Evolutionary conservation across 2,888 invertebrate genomes (phyloP), one percentile per base, ranked within the genome.

Genomic region (Apotomis betuletana): DNA sequence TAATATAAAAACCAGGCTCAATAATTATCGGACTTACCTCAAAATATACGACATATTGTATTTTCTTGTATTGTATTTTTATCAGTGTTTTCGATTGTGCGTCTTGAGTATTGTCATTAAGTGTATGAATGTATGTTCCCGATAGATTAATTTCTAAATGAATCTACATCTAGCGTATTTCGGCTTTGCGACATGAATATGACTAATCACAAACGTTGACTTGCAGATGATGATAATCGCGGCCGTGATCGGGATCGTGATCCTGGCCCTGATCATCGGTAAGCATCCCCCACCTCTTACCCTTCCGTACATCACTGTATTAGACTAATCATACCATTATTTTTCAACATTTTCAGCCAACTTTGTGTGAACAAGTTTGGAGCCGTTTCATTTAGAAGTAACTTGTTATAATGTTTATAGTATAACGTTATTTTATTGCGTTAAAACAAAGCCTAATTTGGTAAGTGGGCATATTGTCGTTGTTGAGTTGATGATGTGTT

Each of bases 201-300:
- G 3, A 27, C n/a, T 51, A 36, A 63, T 51, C 10, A 63, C 27
- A 3, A 0, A 36, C 70, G 57, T 76, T 72, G 70, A 75, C 76
- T 93, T 93, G 12, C 90, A 96, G 96, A 97, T 97, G 97, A 97
- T 97, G 97, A 97, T 97, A 82, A 97, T 97, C 80, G 96, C 97
- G 91, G 97, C 97, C 77, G 95, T 97, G 67, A 97, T 97, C 89
- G 97, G 96, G 76, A 95, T 96, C 83, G 95, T 97, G 82, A 95
- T 97, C 87, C 92, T 97, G 88, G 97, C 96, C 84, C 96, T 98
- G 87, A 97, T 98, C 88, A 97, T 97, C 89, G 97, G 98, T 98
- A 94, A 96, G 97, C 57, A 15, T 64, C 36, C 54, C 6, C 49
- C 15, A 46, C 13, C 36, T 12, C 27, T 12, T 61, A 54, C 58